Percentiles rank a stretch among this genome's conserved stretches.
Conservation (phyloP, 1,140 invertebrate species). For the Paramacrobiotus metropolitanus region DNA sequence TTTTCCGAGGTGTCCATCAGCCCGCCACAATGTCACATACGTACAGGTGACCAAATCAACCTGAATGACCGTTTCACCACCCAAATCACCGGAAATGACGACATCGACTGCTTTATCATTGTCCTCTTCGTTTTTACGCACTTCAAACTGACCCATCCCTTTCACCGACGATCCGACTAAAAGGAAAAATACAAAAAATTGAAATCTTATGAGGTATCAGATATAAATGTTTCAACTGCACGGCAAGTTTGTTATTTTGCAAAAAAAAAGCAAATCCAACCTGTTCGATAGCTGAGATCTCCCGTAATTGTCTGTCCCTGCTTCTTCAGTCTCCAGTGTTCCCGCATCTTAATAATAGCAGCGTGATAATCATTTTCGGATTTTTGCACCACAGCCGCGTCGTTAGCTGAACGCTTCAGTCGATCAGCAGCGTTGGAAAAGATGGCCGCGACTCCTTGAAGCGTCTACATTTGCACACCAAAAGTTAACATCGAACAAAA, state of each 20-base stretch:
- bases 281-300: not conserved
- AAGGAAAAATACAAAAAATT: not conserved
- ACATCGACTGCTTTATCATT: not conserved
- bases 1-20: no score
- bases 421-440: not conserved
- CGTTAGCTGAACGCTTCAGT: not conserved
- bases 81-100: not conserved
- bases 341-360: not conserved
- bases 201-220: no score
- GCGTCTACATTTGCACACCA: no score
- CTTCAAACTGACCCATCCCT: not conserved
- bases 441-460: not conserved
- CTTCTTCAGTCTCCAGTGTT: not conserved
- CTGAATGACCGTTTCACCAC: not conserved
- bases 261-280: not conserved
- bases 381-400: not conserved
- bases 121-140: not conserved
- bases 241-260: not conserved
- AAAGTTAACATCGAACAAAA: no score
- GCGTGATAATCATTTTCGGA: not conserved
- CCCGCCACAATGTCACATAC: no score
- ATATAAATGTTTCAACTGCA: no score
- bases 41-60: not conserved
- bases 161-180: not conserved
- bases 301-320: not conserved